Evolutionary conservation across 2,888 invertebrate genomes (phyloP).

Genomic region (Tenthredo distinguenda): DNA sequence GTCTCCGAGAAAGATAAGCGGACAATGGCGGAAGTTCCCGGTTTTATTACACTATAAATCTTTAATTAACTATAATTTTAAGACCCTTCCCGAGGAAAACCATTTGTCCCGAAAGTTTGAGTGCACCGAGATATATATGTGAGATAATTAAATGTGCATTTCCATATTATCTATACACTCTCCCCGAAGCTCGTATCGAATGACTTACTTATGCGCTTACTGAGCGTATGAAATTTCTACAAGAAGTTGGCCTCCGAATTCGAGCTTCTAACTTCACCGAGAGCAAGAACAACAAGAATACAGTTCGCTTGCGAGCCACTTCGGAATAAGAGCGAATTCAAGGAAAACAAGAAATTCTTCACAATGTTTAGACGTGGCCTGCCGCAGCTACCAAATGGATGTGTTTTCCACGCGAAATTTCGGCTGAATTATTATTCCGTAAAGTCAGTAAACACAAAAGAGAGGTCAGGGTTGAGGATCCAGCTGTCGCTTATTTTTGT

Average conservation of each 20-base stretch:
- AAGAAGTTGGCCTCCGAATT: not conserved
- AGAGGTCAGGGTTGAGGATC: not conserved
- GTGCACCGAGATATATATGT: not conserved
- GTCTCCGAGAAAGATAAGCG: constrained; percentile 8
- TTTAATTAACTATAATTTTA: constrained; percentile 30
- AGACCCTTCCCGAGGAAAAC: not conserved
- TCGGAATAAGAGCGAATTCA: not conserved
- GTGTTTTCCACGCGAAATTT: constrained; percentile 28
- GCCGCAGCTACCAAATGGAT: constrained; percentile 22
- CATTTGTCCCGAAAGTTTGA: constrained; percentile 15
- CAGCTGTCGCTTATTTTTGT: not conserved
- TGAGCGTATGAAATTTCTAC: constrained; percentile 24
- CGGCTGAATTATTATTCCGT: constrained; percentile 27
- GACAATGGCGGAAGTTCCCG: constrained; percentile 25
- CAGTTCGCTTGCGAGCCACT: not conserved
- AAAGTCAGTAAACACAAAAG: constrained; percentile 27
- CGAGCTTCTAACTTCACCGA: not conserved
- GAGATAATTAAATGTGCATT: constrained; percentile 15
- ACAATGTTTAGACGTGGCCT: not conserved
- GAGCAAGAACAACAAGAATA: constrained; percentile 10
- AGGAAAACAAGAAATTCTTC: constrained; percentile 27
- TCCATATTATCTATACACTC: constrained; percentile 1
- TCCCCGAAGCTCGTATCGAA: not conserved
- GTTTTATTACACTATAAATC: constrained; percentile 41
- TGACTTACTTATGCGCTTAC: not conserved